Evolutionary conservation across 2,888 invertebrate genomes (phyloP), one percentile per base, ranked within the genome.

Genomic region (Lithosia quadra): DNA sequence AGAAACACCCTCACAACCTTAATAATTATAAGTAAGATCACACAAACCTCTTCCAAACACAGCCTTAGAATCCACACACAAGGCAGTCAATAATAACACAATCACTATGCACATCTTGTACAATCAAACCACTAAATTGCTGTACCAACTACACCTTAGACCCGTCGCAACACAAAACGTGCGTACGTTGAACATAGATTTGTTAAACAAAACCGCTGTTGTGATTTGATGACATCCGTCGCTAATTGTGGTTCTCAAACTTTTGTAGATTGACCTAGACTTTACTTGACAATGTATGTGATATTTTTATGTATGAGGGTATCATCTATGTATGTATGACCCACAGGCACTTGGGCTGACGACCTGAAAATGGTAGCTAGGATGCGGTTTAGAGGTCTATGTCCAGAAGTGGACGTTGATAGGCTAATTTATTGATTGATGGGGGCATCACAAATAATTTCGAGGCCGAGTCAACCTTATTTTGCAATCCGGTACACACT

Each of bases 141-240:
- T 15, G 18, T 15, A 36, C 9, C 34, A 13, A 49, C 49, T 49
- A 21, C 28, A 15, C 18, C 15, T 74, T 74, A 77, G 57, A 68
- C 67, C 15, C 55, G 64, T 65, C 67, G 72, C 71, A 72, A 62
- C 75, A 74, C 79, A 80, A 73, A 76, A 63, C 77, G 72, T 74
- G 72, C 72, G 73, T 69, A 67, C 72, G 85, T 88, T 84, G 60
- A 24, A 39, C 64, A 39, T 57, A 64, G 71, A 73, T 59, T 59
- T 68, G 63, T 28, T 63, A 34, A 63, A 36, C 24, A 53, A 22
- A 67, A 36, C 43, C 34, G 21, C 83, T 91, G 90, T 91, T 92
- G 84, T 90, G 88, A 83, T 81, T 86, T 84, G 78, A 73, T 79
- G 74, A 78, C 87, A 85, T 81, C 74, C 75, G 85, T 79, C 84